These are phyloP conservation scores for Grallaria varia DNA, from an alignment of 2,113 vertebrate genomes.

Conservation along the genomic window DNA sequence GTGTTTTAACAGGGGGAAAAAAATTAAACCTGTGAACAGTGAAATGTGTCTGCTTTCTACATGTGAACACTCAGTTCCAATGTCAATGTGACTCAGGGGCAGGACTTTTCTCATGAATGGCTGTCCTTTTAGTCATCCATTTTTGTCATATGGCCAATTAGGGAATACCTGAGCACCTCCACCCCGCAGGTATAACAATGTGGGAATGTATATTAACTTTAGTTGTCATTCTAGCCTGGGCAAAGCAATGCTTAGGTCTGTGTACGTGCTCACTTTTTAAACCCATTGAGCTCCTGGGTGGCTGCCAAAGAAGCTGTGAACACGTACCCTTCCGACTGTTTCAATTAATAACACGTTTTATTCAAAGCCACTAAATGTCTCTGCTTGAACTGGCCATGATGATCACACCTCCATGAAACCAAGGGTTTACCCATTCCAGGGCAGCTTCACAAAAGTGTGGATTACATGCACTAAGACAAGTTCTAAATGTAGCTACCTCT, in stretches of 20 bases:
- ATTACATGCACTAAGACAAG: neutral
- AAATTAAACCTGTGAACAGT: neutral
- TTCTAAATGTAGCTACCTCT: neutral
- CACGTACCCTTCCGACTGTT: fast-evolving
- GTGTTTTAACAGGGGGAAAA: neutral
- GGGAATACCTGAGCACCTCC: neutral
- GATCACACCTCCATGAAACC: neutral
- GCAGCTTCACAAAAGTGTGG: neutral
- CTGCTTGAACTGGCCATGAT: neutral
- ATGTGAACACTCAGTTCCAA: neutral
- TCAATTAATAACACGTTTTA: neutral
- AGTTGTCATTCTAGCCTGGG: neutral
- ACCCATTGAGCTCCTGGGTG: neutral
- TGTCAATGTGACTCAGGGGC: neutral
- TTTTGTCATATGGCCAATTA: neutral
- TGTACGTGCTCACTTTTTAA: neutral
- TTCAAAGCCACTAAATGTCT: neutral
- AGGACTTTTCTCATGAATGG: neutral
- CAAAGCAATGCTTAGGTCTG: neutral
- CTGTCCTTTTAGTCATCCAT: neutral
- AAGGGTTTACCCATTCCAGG: neutral
- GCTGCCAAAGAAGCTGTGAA: neutral
- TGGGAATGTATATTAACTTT: neutral
- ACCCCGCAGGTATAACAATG: neutral
- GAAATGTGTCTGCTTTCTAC: neutral